These are phyloP conservation scores for Dicyrtomina minuta DNA, from an alignment of 2,888 invertebrate species.

Conservation along the genomic window DNA sequence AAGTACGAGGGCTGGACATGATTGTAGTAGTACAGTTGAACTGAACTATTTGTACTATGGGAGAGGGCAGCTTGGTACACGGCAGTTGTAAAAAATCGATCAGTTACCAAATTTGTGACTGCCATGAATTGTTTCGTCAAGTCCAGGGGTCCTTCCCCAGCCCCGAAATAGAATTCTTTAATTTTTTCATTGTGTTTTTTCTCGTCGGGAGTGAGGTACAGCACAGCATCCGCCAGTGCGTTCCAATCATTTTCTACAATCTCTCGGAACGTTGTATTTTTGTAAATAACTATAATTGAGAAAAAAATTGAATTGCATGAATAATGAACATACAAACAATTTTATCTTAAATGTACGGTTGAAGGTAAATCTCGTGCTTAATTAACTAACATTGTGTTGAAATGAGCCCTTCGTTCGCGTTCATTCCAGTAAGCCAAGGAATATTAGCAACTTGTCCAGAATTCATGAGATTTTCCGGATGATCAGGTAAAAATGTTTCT, in stretches of 20 bases:
- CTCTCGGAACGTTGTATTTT: slow-evolving; percentile 15
- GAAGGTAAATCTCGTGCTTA: no score
- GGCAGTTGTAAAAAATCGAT: slow-evolving; percentile 9
- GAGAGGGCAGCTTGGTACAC: background rate
- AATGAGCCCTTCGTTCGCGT: slow-evolving; percentile 42
- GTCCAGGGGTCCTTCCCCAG: background rate
- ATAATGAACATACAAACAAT: background rate
- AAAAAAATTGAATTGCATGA: background rate
- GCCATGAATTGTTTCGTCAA: background rate
- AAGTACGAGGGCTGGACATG: background rate
- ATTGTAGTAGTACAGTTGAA: slow-evolving; percentile 19
- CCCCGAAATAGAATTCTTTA: slow-evolving; percentile 27
- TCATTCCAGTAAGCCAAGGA: slow-evolving; percentile 47
- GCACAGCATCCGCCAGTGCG: slow-evolving; percentile 3
- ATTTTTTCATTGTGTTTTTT: slow-evolving; percentile 1
- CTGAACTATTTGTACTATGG: slow-evolving; percentile 9
- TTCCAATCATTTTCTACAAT: slow-evolving; percentile 13
- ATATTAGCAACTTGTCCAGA: slow-evolving; percentile 39
- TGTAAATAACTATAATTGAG: slow-evolving; percentile 9
- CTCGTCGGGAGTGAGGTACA: slow-evolving; percentile 11
- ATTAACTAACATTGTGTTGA: slow-evolving; percentile 29
- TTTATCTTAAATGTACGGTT: no score
- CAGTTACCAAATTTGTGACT: background rate
- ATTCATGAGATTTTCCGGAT: slow-evolving; percentile 40
- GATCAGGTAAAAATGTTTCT: slow-evolving; percentile 46